Conservation (phyloP, 1,140 invertebrate species). For the Eumeta japonica region DNA sequence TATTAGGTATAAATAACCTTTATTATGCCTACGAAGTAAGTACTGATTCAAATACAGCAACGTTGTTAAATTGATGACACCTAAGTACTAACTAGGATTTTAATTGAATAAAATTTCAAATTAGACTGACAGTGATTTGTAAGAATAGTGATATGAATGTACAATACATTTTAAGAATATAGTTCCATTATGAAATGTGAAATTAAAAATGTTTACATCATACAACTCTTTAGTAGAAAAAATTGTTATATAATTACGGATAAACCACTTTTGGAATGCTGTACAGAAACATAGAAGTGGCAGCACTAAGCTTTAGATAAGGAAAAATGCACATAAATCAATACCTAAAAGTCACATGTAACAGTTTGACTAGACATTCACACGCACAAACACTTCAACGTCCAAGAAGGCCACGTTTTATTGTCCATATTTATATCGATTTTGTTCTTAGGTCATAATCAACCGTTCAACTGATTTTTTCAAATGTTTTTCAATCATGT, state of each 20-base stretch:
- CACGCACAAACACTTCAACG: slow-evolving; percentile 23
- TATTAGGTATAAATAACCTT: too few species aligned
- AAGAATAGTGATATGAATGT: too few species aligned
- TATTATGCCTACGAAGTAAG: too few species aligned
- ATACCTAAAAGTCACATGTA: slow-evolving; percentile 13
- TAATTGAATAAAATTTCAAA: too few species aligned
- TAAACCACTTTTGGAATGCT: too few species aligned
- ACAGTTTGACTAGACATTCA: slow-evolving; percentile 39
- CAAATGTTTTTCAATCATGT: slow-evolving; percentile 18
- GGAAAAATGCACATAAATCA: slow-evolving; percentile 27
- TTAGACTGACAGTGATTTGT: too few species aligned
- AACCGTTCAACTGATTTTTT: background rate
- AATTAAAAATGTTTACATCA: background rate
- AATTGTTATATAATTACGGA: too few species aligned
- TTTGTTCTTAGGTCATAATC: slow-evolving; percentile 7
- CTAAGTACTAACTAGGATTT: too few species aligned
- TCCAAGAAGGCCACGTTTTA: slow-evolving; percentile 9
- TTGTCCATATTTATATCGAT: slow-evolving; percentile 4
- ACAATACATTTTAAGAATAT: too few species aligned
- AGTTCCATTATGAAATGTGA: background rate
- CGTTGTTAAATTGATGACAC: background rate
- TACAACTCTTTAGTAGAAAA: background rate
- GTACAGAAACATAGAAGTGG: background rate
- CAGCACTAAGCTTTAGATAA: background rate
- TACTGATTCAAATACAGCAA: background rate